Evolutionary conservation across 2,888 invertebrate genomes (phyloP), one percentile per base, ranked within the genome.

Genomic region (Congeria kusceri): DNA sequence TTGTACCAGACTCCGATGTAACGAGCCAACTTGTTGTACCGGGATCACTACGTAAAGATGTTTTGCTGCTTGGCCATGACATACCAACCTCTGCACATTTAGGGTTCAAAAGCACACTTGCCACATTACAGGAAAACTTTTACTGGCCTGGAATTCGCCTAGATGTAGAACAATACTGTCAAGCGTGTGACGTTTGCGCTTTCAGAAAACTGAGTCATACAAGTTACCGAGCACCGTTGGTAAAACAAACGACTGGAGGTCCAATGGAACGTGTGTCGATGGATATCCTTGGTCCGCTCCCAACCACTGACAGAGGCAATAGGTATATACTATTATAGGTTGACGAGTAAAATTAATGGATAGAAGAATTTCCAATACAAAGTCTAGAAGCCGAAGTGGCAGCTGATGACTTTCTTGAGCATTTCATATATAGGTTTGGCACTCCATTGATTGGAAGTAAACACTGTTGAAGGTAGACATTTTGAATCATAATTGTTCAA

Each of bases 401-500:
- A 1, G 32, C 58, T 13, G 25, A 44, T 7, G 44, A 46, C 0
- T 69, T 69, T 32, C 63, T 75, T 1, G 29, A 75, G 32, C 25
- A 58, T 3, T 58, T 64, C 25, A 25, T 69, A 18, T 53, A 65
- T 46, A 1, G 70, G 3, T 77, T 65, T 59, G 76, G 62, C 3
- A 49, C 32, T 15, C 75, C 75, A 9, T 39, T 64, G 32, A n/a
- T n/a, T n/a, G n/a, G 57, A 64, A 27, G 44, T 74, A 27, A 62
- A 74, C 57, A 59, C 58, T 13, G 64, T 69, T 28, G 64, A 69
- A 59, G 75, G 69, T 18, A 57, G 25, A 46, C 57, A 65, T 18
- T 77, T 66, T 32, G 69, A 77, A 58, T 63, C 67, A 25, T 64
- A 67, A 25, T n/a, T 77, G 1, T 68, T 73, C 29, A 25, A 63